Evolutionary conservation across 2,888 invertebrate species (phyloP), one percentile per base, ranked within the genome.

Genomic region (Tenthredo livida): DNA sequence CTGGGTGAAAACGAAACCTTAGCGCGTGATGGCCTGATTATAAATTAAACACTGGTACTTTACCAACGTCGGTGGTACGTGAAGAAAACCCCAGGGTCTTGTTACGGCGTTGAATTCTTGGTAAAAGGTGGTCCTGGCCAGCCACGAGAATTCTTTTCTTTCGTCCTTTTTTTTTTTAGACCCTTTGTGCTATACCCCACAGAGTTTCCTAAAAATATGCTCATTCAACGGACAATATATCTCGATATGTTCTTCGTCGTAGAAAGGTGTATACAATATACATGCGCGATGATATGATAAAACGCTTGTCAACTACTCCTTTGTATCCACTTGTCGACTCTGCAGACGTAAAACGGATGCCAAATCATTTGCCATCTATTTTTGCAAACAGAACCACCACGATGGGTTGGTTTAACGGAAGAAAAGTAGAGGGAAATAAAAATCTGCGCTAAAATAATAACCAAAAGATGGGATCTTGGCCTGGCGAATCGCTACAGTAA

Each of bases 11-110:
- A 54, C 12, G 9, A 61, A 58, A 80, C 80, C 61, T 25, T 80
- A 2, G 61, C 61, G 33, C 33, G 61, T 21, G 21, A 80, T 58
- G 40, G 80, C 40, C 40, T 80, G 12, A 58, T 61, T 80, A 80
- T 61, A 80, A 80, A 80, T 80, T 58, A 61, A 80, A 80, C 61
- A 40, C 58, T 40, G 37, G 80, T 58, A 15, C 40, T 80, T 80
- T 61, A 29, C 77, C 77, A 50, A 33, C 54, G 37, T 61, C 12
- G 5, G 40, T 61, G 2, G 37, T n/a, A 77, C 29, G 33, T 77
- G 21, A 80, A 40, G 58, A 37, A 80, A 80, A n/a, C 61, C 61
- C 40, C 7, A 10, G 33, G 58, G 58, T 80, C 80, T 37, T 58
- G 12, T 80, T 61, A 80, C 10, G 50, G 58, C 37, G 29, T 61